Base-by-base conservation (phyloP, 1,140 invertebrate genomes). In the Drosophila murphyi region DNA sequence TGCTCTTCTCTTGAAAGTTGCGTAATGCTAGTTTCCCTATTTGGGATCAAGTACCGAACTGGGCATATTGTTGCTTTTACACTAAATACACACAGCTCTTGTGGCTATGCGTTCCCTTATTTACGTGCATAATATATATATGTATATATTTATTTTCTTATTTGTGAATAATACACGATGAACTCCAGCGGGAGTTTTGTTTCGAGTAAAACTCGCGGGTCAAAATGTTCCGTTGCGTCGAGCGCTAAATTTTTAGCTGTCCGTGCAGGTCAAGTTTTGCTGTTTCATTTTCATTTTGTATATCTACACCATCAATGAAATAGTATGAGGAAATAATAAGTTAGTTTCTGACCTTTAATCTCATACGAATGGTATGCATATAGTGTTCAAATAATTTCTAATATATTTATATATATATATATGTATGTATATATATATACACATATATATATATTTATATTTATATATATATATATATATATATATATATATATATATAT, bases 251-350 rank as follows among this genome's bases (percentile, higher is more conserved):
- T 12, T 32, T 55, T n/a, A 47, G 50, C 52, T 48, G 43, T 51
- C 48, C 59, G 51, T 70, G 32, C 31, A 54, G 62, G 8, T 45
- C 41, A 43, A 50, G 34, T 34, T 65, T 64, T 64, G 10, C 32
- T 48, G 34, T 29, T 71, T 31, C 45, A 50, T 45, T 63, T 7
- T 56, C 7, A 32, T 47, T 56, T 67, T 28, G 34, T 48, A 77
- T 63, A 68, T 52, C 47, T 88, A 88, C 83, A 88, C 83, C 83
- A 88, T 88, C 85, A 88, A 89, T 72, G 80, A 88, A 87, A 76
- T 59, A 80, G 64, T 39, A 67, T 65, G 3, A 43, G 41, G 35
- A 80, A 88, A 77, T 80, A 32, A 80, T 87, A 68, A 72, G 51
- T 67, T 50, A 73, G 52, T 73, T 73, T 43, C 61, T 67, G 31